phyloP scores from a whole-genome alignment of 2,113 vertebrate genomes.

The Colistium nudipinnis region DNA sequence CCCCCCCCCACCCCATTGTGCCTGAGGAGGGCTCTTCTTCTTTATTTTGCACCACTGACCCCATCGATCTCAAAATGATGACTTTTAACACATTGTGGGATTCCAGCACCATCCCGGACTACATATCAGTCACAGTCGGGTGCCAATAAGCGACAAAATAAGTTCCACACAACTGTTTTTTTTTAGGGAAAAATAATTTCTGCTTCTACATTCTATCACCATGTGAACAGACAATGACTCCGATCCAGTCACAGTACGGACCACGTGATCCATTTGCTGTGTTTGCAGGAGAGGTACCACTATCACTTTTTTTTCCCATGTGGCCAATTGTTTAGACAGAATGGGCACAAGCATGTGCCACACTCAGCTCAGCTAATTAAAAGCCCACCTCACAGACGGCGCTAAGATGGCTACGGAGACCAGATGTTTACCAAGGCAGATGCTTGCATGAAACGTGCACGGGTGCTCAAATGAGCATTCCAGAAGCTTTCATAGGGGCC shows the following conservation, averaged over 20 bases:
- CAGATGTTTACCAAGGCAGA: constrained; percentile 40
- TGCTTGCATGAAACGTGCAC: constrained; percentile 33
- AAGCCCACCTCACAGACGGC: constrained; percentile 55
- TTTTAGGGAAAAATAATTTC: too few relatives aligned
- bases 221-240: constrained; percentile 31
- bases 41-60: too few relatives aligned
- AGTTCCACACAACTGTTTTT: too few relatives aligned
- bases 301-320: too few relatives aligned
- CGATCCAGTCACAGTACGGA: constrained; percentile 8
- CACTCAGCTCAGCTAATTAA: constrained; percentile 47
- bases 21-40: too few relatives aligned
- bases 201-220: too few relatives aligned
- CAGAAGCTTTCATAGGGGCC: not conserved
- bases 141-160: too few relatives aligned
- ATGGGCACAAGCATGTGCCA: constrained; percentile 14
- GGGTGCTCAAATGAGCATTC: constrained; percentile 12
- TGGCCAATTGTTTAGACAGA: constrained; percentile 14
- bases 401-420: constrained; percentile 25
- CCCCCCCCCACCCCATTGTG: too few relatives aligned
- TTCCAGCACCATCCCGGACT: too few relatives aligned
- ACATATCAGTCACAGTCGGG: too few relatives aligned
- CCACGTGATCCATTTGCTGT: not conserved
- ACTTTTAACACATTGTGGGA: too few relatives aligned
- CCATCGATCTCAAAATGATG: too few relatives aligned
- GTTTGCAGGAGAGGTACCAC: not conserved